phyloP scores from a whole-genome alignment of 2,113 vertebrate genomes.

The Caranx ignobilis region DNA sequence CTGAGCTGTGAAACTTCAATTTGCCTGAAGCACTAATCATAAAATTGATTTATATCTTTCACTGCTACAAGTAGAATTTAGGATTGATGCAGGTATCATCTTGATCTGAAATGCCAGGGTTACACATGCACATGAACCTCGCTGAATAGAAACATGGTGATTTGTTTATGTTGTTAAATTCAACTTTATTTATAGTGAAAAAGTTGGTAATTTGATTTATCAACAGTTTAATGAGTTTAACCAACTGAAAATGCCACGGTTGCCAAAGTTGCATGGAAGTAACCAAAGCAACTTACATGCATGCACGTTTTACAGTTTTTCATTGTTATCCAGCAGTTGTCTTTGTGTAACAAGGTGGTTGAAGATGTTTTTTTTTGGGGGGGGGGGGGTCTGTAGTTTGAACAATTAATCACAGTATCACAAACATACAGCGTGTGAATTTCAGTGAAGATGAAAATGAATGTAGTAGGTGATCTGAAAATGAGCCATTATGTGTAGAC shows the following conservation, averaged over 20 bases:
- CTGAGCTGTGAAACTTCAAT: neutral
- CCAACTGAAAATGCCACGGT: neutral
- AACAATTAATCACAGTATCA: no score
- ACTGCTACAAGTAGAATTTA: neutral
- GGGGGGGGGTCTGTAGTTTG: no score
- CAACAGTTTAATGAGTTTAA: neutral
- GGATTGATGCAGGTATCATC: neutral
- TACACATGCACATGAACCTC: neutral
- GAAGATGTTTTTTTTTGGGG: no score
- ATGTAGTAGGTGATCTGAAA: neutral
- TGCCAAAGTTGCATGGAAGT: no score
- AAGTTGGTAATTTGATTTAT: neutral
- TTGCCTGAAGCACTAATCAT: neutral
- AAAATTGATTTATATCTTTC: conserved; percentile 5
- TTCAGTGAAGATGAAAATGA: neutral
- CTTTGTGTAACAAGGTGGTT: no score
- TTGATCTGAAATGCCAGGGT: conserved; percentile 17
- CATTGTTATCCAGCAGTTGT: no score
- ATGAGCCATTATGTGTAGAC: no score
- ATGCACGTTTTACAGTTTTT: no score
- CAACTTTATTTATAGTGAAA: neutral
- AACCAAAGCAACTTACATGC: neutral
- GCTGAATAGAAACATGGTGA: conserved; percentile 12
- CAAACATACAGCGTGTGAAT: neutral
- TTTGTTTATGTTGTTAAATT: no score